Base-by-base conservation (phyloP, 2,797 vertebrate genomes). In the Ceyx erithaca region DNA sequence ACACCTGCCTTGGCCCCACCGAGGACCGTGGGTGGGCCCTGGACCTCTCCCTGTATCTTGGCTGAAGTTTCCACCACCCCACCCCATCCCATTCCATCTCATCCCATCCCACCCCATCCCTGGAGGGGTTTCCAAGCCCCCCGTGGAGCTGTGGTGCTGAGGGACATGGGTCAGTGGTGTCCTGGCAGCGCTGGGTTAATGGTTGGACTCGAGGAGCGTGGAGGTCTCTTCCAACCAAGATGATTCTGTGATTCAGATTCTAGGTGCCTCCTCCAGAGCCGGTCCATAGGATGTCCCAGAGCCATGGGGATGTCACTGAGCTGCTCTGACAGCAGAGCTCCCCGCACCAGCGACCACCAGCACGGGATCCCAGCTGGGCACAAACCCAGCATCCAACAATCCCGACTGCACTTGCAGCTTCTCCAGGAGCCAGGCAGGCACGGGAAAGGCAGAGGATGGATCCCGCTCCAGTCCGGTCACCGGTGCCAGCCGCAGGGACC, bases 11-110 rank as follows among this genome's bases (percentile, higher is more conserved):
- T 0, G 63, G 26, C 10, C 57, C 51, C 54, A 8, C 12, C 28
- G 3, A 25, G 61, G 16, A 16, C 41, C 1, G 3, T 0, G 3
- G 23, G 31, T 2, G 20, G 26, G 6, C 57, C 48, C 57, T 49
- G 2, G 2, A 11, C 55, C 28, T 57, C 35, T 37, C 55, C 40
- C 37, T 0, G 0, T 18, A 14, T 22, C 55, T 10, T 2, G 26
- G 37, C 19, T 43, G 31, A 25, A 9, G 46, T 45, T 62, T 31
- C 12, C 46, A n/a, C 20, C 35, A 14, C 26, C 20, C 40, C 37
- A 18, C 2, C 28, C 14, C 25, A 37, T 17, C 30, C 68, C 20
- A 41, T 19, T n/a, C 22, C 57, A 16, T 3, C n/a, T 17, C 37
- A 28, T 2, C 19, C 43, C 31, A n/a, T 10, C 40, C 22, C 17